phyloP scores from a whole-genome alignment of 2,888 invertebrate genomes.

The Pantelozetes paolii region DNA sequence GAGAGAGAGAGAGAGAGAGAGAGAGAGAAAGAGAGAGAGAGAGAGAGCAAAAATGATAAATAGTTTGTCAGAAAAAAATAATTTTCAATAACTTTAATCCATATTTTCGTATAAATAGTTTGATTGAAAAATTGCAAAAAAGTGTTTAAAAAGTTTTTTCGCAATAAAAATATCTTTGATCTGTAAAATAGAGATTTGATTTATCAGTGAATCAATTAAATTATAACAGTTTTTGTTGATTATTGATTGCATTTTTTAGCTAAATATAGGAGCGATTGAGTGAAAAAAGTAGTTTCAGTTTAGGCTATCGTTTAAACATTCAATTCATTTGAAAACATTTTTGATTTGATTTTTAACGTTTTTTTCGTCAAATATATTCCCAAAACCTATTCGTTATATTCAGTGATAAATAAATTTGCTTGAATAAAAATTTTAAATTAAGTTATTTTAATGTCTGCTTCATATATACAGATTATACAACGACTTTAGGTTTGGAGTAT shows the following conservation, averaged over 20 bases:
- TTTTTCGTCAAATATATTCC: not conserved
- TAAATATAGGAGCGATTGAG: not conserved
- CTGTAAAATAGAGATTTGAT: not conserved
- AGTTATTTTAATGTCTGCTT: constrained; percentile 11
- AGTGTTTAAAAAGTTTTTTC: not conserved
- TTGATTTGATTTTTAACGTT: too few relatives aligned
- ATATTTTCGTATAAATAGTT: constrained; percentile 11
- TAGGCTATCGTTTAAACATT: not conserved
- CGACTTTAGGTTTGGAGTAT: not conserved
- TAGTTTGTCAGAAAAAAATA: constrained; percentile 11
- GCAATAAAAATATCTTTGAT: not conserved
- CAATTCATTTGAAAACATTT: not conserved
- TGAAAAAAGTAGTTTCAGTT: not conserved
- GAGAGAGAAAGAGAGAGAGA: constrained; percentile 2
- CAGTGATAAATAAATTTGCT: not conserved
- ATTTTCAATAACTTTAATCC: constrained; percentile 14
- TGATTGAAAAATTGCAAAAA: constrained; percentile 3
- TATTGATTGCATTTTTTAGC: not conserved
- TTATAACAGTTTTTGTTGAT: not conserved
- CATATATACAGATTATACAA: not conserved
- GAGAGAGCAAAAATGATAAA: constrained; percentile 10
- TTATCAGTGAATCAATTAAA: constrained; percentile 13
- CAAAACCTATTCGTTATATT: not conserved
- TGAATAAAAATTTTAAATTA: not conserved
- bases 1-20: too few relatives aligned